These are phyloP conservation scores for Gryllus longicercus DNA, from an alignment of 2,888 invertebrate genomes.

Conservation along the genomic window DNA sequence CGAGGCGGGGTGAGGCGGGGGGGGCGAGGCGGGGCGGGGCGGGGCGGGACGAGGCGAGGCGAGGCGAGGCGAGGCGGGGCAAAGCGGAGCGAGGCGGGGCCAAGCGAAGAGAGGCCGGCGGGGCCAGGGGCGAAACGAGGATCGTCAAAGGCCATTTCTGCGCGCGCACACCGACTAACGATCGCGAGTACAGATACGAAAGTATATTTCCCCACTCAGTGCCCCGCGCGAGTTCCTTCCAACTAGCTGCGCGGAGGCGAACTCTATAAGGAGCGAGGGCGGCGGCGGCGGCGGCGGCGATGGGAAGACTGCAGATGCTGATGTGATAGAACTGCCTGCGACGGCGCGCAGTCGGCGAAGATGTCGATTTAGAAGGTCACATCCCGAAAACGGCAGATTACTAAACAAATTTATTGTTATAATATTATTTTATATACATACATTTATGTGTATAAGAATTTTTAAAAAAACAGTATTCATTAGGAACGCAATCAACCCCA, in stretches of 20 bases:
- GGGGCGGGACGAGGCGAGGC: neutral
- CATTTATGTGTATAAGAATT: too few species aligned
- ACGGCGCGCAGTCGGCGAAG: too few species aligned
- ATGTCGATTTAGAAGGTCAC: too few species aligned
- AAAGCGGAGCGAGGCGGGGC: neutral
- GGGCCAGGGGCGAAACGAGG: neutral
- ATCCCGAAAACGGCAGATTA: too few species aligned
- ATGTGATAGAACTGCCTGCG: too few species aligned
- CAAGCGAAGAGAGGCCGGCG: neutral
- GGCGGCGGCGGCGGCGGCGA: neutral
- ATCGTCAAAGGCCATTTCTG: conserved; percentile 22
- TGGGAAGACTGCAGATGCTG: too few species aligned
- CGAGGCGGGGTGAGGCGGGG: neutral
- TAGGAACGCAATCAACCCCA: too few species aligned
- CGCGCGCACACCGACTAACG: neutral
- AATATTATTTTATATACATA: too few species aligned
- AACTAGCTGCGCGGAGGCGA: neutral
- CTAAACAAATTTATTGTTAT: too few species aligned
- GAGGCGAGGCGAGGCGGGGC: neutral
- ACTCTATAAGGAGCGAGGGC: neutral
- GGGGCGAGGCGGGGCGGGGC: neutral
- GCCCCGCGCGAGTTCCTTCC: neutral
- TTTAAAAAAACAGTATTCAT: too few species aligned
- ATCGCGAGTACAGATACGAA: neutral
- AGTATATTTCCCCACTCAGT: neutral